These are phyloP conservation scores for Hemiprocne comata DNA, from an alignment of 2,113 vertebrate genomes.

Conservation along the genomic window DNA sequence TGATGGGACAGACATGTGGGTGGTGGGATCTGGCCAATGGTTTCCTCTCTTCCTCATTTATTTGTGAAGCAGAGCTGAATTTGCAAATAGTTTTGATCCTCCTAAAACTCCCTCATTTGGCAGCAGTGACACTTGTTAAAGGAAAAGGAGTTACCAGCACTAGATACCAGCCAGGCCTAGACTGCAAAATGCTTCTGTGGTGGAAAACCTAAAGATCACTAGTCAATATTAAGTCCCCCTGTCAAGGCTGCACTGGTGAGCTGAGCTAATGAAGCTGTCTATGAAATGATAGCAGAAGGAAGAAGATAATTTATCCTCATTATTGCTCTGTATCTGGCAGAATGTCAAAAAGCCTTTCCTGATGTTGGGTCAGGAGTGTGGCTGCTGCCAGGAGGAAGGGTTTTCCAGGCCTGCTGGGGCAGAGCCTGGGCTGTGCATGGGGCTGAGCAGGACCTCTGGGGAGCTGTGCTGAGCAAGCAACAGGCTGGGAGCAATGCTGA, in stretches of 20 bases:
- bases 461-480: background rate
- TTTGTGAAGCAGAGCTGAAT: background rate
- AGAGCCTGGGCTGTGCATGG: background rate
- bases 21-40: background rate
- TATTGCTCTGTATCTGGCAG: background rate
- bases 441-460: background rate
- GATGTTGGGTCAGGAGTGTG: background rate
- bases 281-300: background rate
- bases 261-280: background rate
- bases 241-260: background rate
- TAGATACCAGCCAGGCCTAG: background rate
- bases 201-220: background rate
- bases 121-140: background rate
- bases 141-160: background rate
- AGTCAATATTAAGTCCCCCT: background rate
- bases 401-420: background rate
- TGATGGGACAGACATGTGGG: background rate
- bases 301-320: background rate
- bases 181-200: background rate
- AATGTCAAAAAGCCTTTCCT: background rate
- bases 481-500: rapidly evolving
- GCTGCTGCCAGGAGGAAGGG: background rate
- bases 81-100: background rate
- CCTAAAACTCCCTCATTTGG: background rate
- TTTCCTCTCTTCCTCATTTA: background rate